Base-by-base conservation (phyloP, 2,797 vertebrate species). In the Notamacropus eugenii region DNA sequence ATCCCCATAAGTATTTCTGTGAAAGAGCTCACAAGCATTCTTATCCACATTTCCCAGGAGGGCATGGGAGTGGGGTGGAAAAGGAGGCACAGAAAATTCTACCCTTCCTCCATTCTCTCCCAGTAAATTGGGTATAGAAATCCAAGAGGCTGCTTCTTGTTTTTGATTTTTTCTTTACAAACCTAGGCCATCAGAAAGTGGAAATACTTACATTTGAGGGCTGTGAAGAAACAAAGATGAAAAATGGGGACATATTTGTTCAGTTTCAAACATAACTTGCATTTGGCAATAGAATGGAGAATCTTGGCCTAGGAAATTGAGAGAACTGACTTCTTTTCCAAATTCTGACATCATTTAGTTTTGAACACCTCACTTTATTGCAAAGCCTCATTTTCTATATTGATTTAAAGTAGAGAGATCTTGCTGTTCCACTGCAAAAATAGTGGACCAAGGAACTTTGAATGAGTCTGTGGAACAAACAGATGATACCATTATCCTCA, bases 21-120 rank as follows among this genome's bases (percentile, higher is more conserved):
- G 87, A 56, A 94, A 90, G 82, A 90, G 57, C 9, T 54, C 19
- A 22, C 92, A 50, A 31, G 29, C 93, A 90, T 55, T 82, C 94
- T 67, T 96, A 90, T 94, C 90, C 55, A 55, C 24, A 5, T 67
- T 94, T 97, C 67, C 96, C 62, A 87, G 59, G 95, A 94, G 74
- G 58, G 24, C 0, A 87, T 46, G 74, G 40, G 74, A 87, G 24
- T 24, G 22, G 74, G 9, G 40, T 50, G 40, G 52, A 93, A 58
- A 52, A 92, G 74, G 31, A 74, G 27, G n/a, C 82, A 59, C 93
- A 62, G 13, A 55, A 93, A 90, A 55, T 22, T 91, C 67, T 91
- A 3, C 67, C 67, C 67, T 82, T 46, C 46, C n/a, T 82, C 40
- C 40, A 87, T 87, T 87, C 74, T 12, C 40, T 87, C 74, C 74